These are phyloP conservation scores for Perca fluviatilis DNA, from an alignment of 2,113 vertebrate species.

Conservation along the genomic window DNA sequence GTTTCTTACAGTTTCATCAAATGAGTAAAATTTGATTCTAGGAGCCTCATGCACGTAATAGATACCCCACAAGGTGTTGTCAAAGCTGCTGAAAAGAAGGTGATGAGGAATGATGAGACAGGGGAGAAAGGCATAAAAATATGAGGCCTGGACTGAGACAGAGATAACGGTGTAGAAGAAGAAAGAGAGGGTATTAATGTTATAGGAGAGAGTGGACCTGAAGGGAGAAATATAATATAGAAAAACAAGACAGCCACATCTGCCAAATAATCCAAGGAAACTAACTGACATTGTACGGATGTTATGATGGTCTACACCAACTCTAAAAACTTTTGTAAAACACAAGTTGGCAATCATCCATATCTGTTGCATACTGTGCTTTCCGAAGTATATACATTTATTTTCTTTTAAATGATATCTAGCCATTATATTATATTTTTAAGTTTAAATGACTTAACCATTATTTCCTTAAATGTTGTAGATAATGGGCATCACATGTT, in stretches of 20 bases:
- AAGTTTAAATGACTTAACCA: not conserved
- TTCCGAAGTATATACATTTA: not conserved
- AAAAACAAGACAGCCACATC: not conserved
- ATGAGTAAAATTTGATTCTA: conserved; percentile 64
- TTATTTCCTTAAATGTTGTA: not conserved
- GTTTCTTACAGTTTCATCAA: conserved; percentile 67
- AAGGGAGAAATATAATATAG: not conserved
- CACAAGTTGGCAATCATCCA: not conserved
- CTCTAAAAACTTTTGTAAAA: not conserved
- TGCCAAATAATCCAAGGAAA: not conserved
- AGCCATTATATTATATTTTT: too few relatives aligned
- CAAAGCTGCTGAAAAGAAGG: conserved; percentile 26
- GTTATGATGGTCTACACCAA: not conserved
- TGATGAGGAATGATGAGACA: conserved; percentile 9
- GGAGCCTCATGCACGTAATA: conserved; percentile 14
- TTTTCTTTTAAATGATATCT: not conserved
- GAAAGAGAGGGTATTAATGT: not conserved
- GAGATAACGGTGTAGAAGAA: not conserved
- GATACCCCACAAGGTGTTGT: conserved; percentile 54
- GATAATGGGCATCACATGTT: not conserved
- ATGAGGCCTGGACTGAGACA: not conserved
- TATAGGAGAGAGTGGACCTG: not conserved
- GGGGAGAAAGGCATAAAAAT: conserved; percentile 15
- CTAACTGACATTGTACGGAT: not conserved
- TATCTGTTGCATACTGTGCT: not conserved